Conservation (phyloP, 2,797 vertebrate species). For the Melanotaenia boesemani region DNA sequence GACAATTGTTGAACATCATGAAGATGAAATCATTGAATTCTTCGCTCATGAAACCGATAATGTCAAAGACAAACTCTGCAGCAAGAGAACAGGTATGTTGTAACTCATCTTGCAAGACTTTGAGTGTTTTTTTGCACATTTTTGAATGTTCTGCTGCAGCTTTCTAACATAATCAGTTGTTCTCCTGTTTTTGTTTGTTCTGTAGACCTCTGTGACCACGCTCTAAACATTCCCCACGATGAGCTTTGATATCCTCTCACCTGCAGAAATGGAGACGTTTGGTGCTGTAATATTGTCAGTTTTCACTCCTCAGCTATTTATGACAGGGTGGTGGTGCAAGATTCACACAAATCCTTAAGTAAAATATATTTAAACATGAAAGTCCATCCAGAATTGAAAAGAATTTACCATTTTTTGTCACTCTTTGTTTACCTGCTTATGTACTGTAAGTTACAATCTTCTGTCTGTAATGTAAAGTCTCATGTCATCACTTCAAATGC, state of each 20-base stretch:
- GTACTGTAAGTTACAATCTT: constrained; percentile 27
- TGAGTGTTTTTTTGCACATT: not conserved
- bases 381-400: not conserved
- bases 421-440: constrained; percentile 20
- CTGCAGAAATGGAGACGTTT: constrained; percentile 26
- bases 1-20: constrained; percentile 93
- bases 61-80: constrained; percentile 96
- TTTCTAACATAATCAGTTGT: not conserved
- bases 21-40: constrained; percentile 96
- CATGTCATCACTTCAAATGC: constrained; percentile 6
- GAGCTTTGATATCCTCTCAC: constrained; percentile 87
- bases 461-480: constrained; percentile 3
- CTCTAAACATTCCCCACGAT: constrained; percentile 90
- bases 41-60: constrained; percentile 92
- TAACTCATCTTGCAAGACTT: not conserved
- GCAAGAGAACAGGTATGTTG: constrained; percentile 91
- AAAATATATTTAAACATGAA: not conserved
- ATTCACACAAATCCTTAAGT: constrained; percentile 33
- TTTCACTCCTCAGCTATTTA: constrained; percentile 27
- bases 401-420: constrained; percentile 18
- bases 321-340: constrained; percentile 16
- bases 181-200: constrained; percentile 11
- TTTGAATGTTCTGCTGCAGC: not conserved
- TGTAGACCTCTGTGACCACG: constrained; percentile 95
- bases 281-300: constrained; percentile 48